Evolutionary conservation across 2,113 vertebrate genomes (phyloP).

Genomic region (Aphelocoma coerulescens): DNA sequence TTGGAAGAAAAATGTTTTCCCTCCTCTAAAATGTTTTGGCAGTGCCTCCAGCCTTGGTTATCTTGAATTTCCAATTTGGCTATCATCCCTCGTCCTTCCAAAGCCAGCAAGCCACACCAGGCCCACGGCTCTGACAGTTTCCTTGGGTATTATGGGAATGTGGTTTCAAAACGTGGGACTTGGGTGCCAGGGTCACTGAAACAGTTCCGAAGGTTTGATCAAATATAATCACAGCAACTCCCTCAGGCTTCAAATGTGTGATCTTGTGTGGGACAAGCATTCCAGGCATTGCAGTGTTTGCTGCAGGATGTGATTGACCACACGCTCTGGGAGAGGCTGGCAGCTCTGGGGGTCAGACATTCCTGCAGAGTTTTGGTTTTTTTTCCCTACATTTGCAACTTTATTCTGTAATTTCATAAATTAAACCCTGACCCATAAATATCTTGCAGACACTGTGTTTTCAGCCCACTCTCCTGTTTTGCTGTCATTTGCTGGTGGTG

Average conservation of each 20-base stretch:
- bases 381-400: neutral
- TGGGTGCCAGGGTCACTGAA: neutral
- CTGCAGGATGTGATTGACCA: neutral
- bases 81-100: neutral
- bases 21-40: neutral
- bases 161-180: neutral
- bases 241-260: neutral
- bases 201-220: neutral
- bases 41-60: neutral
- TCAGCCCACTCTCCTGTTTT: neutral
- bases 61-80: neutral
- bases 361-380: neutral
- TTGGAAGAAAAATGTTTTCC: constrained; percentile 32
- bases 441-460: neutral
- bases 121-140: neutral
- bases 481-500: neutral
- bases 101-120: neutral
- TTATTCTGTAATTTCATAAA: neutral
- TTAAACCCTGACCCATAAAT: neutral
- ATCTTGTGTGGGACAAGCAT: neutral
- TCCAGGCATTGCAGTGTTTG: neutral
- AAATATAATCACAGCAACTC: neutral
- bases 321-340: neutral
- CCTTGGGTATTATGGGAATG: neutral
- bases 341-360: neutral